Evolutionary conservation across 2,113 vertebrate species (phyloP), one percentile per base, ranked within the genome.

Genomic region (Sinocyclocheilus grahami): DNA sequence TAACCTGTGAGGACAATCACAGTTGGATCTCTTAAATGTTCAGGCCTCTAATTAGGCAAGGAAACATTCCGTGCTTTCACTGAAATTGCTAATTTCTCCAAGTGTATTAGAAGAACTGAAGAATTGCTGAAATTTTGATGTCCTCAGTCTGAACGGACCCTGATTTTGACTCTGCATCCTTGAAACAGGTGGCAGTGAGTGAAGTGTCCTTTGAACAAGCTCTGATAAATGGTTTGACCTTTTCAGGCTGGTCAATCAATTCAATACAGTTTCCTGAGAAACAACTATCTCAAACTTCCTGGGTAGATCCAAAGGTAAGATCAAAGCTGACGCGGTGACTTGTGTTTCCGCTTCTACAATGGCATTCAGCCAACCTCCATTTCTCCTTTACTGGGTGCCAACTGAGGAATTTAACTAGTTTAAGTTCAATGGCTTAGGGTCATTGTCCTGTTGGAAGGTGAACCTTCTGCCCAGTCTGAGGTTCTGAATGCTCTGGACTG

Each of bases 201-300:
- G 2, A 60, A 60, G n/a, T 13, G 65, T 69, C 9, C 24, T 78
- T 81, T 81, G 11, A 65, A 46, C 22, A 3, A n/a, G 58, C 7
- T 46, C 37, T 46, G 37, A 27, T 81, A 46, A 81, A 65, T 81
- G 22, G 37, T 22, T 46, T 65, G 37, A 65, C 58, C 58, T 65
- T 46, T 63, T 14, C 60, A 48, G 55, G 27, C 39, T 2, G 12
- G 53, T 37, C 77, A 82, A 42, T 30, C 63, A 42, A 42, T 42
- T 42, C 42, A 42, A 42, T 1, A n/a, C 8, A 3, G 39, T 24
- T 82, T 82, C 79, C 60, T 67, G n/a, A 20, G 62, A 48, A 82
- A 67, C 27, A 10, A 82, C 60, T 37, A n/a, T 37, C 77, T 5
- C 53, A 33, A 81, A 67, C 60, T 3, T 46, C 79, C 79, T 82